Base-by-base conservation (phyloP, 2,888 invertebrate genomes). In the Linyphia triangularis region DNA sequence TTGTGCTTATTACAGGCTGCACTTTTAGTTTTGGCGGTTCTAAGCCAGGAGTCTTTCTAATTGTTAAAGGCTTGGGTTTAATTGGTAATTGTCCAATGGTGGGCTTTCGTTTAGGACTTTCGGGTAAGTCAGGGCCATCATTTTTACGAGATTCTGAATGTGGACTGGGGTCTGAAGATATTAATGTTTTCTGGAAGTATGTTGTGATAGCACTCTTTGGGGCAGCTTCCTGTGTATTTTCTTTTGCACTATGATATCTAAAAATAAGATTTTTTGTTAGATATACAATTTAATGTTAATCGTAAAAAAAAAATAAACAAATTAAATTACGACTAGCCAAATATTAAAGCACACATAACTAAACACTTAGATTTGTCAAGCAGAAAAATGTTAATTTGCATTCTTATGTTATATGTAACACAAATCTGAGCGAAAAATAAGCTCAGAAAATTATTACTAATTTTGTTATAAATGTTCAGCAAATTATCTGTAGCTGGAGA, bases 61-160 rank as follows among this genome's bases (percentile, higher is more conserved):
- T 95, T 67, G 96, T 96, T 89, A 97, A 92, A 0, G 97, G 97
- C 91, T 96, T 95, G 0, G 97, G 96, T 93, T 97, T 97, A 90
- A 97, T 95, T 22, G 93, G 93, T 85, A 93, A 92, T 89, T 93
- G 93, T 91, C 92, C 88, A 92, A 90, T 77, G 91, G 91, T 19
- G 90, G 89, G 16, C 67, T 78, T 89, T 24, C 75, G 78, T 43
- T 85, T 84, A 0, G 69, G 75, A 70, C 37, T 22, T 24, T 85
- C 81, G 26, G 33, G 22, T 16, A n/a, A 16, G 70, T 82, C 82
- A 16, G 61, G 9, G 30, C 24, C 26, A 24, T 75, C 81, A 37
- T 67, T 59, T 69, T 40, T 59, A 13, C 24, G 24, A 57, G 57
- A 16, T 28, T 85, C 85, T 19, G 40, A 51, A 28, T 40, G 63